These are phyloP conservation scores for Eilema caniola DNA, from an alignment of 2,888 invertebrate species.

Conservation along the genomic window DNA sequence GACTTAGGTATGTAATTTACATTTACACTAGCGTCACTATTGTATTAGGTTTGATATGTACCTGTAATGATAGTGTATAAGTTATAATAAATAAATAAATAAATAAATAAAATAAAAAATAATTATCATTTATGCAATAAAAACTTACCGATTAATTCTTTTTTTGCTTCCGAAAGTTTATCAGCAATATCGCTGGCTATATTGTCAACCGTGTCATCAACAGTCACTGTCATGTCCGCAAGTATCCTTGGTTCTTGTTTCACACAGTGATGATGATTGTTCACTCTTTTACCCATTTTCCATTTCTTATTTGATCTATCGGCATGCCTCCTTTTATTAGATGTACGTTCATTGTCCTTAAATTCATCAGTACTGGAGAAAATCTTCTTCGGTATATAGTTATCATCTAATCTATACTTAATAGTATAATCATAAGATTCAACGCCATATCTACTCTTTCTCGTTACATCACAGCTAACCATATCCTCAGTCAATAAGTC, in stretches of 20 bases:
- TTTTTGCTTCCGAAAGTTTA: slow-evolving; percentile 91
- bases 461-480: slow-evolving; percentile 92
- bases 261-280: slow-evolving; percentile 75
- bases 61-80: too few species aligned
- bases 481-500: slow-evolving; percentile 93
- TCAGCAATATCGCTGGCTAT: slow-evolving; percentile 91
- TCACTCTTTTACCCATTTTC: slow-evolving; percentile 84
- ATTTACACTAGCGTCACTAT: too few species aligned
- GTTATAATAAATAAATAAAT: too few species aligned
- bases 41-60: too few species aligned
- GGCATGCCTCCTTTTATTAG: slow-evolving; percentile 87
- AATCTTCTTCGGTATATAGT: slow-evolving; percentile 73
- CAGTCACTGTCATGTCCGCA: slow-evolving; percentile 85
- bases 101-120: too few species aligned
- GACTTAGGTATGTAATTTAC: too few species aligned
- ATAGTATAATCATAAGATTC: slow-evolving; percentile 92
- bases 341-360: slow-evolving; percentile 56
- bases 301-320: slow-evolving; percentile 88
- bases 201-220: slow-evolving; percentile 85
- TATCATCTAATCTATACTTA: slow-evolving; percentile 88
- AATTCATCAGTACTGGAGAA: slow-evolving; percentile 66
- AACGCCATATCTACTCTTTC: slow-evolving; percentile 89
- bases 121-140: not conserved
- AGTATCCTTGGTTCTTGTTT: slow-evolving; percentile 87
- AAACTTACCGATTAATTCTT: slow-evolving; percentile 90